These are phyloP conservation scores for Drosophila falleni DNA, from an alignment of 2,888 invertebrate species.

Conservation along the genomic window DNA sequence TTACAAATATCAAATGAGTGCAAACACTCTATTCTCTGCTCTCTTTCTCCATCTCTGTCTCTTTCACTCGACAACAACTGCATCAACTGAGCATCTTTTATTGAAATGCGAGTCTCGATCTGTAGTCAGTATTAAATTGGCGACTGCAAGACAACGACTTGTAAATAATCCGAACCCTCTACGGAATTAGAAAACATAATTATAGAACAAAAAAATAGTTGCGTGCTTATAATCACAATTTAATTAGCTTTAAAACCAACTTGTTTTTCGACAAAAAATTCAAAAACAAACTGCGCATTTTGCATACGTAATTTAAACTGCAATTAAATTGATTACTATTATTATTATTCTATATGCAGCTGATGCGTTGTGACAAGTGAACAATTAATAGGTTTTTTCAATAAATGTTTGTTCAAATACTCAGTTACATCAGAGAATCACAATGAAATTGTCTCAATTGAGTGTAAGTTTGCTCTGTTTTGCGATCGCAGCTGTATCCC, in stretches of 20 bases:
- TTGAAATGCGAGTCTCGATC: background rate
- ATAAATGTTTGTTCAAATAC: background rate
- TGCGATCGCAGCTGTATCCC: constrained; percentile 36
- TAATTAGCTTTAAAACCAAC: background rate
- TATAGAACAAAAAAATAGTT: background rate
- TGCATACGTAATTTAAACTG: background rate
- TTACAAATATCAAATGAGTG: constrained; percentile 16
- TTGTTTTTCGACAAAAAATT: background rate
- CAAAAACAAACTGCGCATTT: background rate
- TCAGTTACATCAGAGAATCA: background rate
- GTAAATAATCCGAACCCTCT: background rate
- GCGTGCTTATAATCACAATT: constrained; percentile 1
- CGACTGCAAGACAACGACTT: background rate
- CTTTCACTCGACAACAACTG: background rate
- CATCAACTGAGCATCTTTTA: background rate
- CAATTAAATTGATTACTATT: constrained; percentile 3
- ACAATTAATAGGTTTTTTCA: background rate
- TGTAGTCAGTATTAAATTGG: constrained; percentile 9
- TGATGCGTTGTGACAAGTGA: background rate
- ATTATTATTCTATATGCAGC: background rate
- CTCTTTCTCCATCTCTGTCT: background rate
- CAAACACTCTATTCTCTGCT: background rate
- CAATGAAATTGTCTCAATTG: constrained; percentile 37
- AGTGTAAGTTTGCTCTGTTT: constrained; percentile 18
- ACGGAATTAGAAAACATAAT: background rate